Evolutionary conservation across 1,140 invertebrate species (phyloP), one percentile per base, ranked within the genome.

Genomic region (Cyrtorhinus lividipennis): DNA sequence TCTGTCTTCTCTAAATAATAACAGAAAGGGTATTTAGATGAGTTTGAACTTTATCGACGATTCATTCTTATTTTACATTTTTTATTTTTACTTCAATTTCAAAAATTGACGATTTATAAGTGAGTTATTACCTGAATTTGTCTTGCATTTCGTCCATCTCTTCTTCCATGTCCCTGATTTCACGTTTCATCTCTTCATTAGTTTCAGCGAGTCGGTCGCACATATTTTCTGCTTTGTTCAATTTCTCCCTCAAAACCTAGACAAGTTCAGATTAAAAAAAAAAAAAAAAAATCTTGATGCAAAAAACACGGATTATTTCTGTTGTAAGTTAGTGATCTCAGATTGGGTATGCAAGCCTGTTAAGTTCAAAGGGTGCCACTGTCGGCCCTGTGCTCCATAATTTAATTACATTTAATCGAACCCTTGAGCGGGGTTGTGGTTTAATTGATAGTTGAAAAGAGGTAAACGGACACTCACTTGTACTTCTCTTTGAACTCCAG

Each of bases 61-160:
- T 26, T 75, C 71, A 64, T 75, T 72, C 15, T 79, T 68, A 15
- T n/a, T n/a, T n/a, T n/a, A n/a, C n/a, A n/a, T n/a, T n/a, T n/a
- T n/a, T n/a, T n/a, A n/a, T n/a, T 71, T 64, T 56, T 56, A 57
- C 18, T 22, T 20, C 15, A 61, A 61, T 59, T 56, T 18, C 5
- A 56, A 62, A 48, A 56, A 56, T 15, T 62, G 10, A 13, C 12
- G n/a, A 27, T 60, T 44, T 60, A 15, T 38, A 38, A 60, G 23
- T 24, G 8, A 1, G n/a, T n/a, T 15, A 15, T 20, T 64, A 84
- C 82, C 86, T 83, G 74, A 96, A 97, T 72, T 91, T 93, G 73
- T 97, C 92, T 73, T 98, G 93, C 84, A 98, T 88, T 76, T 99
- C 94, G 71, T 98, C 94, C 75, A 98, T 94, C 78, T 98, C 95